Percentiles rank a stretch among this genome's conserved stretches.
Conservation (phyloP, 2,113 vertebrate species). For the Nerophis ophidion region DNA sequence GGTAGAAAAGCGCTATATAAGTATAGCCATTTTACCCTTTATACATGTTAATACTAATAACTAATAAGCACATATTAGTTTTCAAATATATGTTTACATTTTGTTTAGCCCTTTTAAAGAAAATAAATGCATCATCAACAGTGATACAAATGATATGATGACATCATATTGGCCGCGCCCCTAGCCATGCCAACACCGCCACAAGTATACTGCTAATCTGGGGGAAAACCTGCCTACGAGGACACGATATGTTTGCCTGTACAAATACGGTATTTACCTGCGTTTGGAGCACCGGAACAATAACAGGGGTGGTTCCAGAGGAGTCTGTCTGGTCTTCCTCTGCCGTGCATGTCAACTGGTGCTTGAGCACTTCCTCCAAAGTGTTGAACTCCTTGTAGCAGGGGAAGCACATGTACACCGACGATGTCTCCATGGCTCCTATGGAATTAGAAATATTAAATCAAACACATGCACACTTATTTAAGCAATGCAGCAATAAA, state of each 20-base stretch:
- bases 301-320: conserved; percentile 30
- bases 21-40: too few species aligned
- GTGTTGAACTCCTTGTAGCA: conserved; percentile 85
- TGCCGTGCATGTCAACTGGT: conserved; percentile 80
- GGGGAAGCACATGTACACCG: conserved; percentile 88
- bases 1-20: too few species aligned
- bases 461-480: conserved; percentile 31
- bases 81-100: too few species aligned
- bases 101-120: too few species aligned
- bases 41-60: too few species aligned
- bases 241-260: neutral
- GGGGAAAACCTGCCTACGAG: too few species aligned
- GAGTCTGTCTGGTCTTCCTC: conserved; percentile 53
- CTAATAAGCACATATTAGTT: too few species aligned
- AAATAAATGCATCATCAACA: too few species aligned
- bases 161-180: too few species aligned
- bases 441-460: conserved; percentile 9
- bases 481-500: conserved; percentile 27
- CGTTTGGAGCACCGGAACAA: conserved; percentile 39
- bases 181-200: too few species aligned
- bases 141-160: too few species aligned
- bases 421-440: conserved; percentile 64
- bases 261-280: conserved; percentile 37
- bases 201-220: too few species aligned
- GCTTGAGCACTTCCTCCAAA: conserved; percentile 83